Conservation (phyloP, 2,797 vertebrate species). For the Pteronotus mesoamericanus region DNA sequence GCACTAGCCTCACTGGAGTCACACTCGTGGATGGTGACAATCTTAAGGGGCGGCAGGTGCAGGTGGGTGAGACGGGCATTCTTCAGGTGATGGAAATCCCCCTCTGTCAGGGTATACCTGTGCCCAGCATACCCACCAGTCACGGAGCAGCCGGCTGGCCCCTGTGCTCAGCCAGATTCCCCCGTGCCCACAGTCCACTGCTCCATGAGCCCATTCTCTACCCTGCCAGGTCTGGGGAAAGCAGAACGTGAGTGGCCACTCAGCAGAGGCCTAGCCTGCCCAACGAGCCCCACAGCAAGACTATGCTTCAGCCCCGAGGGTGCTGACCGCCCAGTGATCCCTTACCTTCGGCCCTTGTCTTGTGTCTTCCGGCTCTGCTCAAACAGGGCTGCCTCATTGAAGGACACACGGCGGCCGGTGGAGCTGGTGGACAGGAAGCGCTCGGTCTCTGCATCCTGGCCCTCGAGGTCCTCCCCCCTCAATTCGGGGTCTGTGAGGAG, state of each 20-base stretch:
- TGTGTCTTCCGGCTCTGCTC: slow-evolving; percentile 92
- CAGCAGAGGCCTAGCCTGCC: neutral
- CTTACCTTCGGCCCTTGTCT: slow-evolving; percentile 96
- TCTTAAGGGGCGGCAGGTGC: slow-evolving; percentile 91
- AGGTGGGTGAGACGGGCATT: slow-evolving; percentile 96
- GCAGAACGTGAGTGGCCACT: neutral
- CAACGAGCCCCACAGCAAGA: neutral
- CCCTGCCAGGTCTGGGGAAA: neutral
- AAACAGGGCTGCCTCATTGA: slow-evolving; percentile 96
- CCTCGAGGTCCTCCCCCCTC: slow-evolving; percentile 92
- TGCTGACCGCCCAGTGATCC: neutral
- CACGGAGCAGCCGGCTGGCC: neutral
- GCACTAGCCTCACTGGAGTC: slow-evolving; percentile 92
- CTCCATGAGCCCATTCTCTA: neutral
- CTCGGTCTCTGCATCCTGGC: slow-evolving; percentile 90
- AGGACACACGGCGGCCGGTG: slow-evolving; percentile 94
- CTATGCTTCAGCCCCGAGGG: neutral
- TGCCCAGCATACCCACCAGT: fast-evolving
- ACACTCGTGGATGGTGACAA: slow-evolving; percentile 96
- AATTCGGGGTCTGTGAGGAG: slow-evolving; percentile 89
- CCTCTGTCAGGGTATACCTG: slow-evolving; percentile 98
- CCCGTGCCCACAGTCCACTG: neutral
- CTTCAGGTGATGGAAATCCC: slow-evolving; percentile 98
- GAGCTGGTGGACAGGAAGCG: slow-evolving; percentile 93
- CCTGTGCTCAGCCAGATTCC: neutral